These are phyloP conservation scores for Ataeniobius toweri DNA, from an alignment of 2,797 vertebrate species.

Conservation along the genomic window DNA sequence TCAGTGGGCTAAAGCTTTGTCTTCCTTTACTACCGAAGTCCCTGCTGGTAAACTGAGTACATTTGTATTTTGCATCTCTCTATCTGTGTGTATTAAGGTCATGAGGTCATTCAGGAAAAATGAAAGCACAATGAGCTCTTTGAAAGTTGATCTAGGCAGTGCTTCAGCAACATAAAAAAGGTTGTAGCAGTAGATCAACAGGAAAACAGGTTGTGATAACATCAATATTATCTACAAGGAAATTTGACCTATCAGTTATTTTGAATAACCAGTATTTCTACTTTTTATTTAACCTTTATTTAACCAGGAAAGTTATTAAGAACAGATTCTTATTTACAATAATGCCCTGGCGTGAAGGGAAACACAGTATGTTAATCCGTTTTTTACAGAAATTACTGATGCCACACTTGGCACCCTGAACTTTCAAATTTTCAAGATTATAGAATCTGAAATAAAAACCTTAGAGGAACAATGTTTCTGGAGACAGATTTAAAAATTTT, in stretches of 20 bases:
- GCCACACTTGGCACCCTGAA: too few relatives aligned
- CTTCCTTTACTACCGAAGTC: constrained; percentile 24
- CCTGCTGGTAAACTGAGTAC: not conserved
- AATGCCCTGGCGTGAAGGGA: too few relatives aligned
- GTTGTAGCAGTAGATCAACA: not conserved
- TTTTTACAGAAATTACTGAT: too few relatives aligned
- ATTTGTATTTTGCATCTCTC: not conserved
- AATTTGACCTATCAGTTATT: not conserved
- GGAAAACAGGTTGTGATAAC: not conserved
- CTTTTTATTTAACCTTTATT: too few relatives aligned
- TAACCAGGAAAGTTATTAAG: too few relatives aligned
- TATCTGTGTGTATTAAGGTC: constrained; percentile 19
- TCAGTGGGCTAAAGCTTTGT: constrained; percentile 15
- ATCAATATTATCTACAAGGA: not conserved
- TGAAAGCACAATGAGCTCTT: not conserved
- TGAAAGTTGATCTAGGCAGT: not conserved
- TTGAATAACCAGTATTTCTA: not conserved
- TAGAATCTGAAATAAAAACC: too few relatives aligned
- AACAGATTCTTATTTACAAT: too few relatives aligned
- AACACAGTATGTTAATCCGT: too few relatives aligned
- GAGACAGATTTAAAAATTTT: too few relatives aligned
- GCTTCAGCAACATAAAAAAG: not conserved
- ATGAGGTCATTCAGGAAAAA: not conserved
- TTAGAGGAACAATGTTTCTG: too few relatives aligned
- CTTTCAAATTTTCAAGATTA: too few relatives aligned